Base-by-base conservation (phyloP, 2,797 vertebrate species). In the Eidolon dupreanum region DNA sequence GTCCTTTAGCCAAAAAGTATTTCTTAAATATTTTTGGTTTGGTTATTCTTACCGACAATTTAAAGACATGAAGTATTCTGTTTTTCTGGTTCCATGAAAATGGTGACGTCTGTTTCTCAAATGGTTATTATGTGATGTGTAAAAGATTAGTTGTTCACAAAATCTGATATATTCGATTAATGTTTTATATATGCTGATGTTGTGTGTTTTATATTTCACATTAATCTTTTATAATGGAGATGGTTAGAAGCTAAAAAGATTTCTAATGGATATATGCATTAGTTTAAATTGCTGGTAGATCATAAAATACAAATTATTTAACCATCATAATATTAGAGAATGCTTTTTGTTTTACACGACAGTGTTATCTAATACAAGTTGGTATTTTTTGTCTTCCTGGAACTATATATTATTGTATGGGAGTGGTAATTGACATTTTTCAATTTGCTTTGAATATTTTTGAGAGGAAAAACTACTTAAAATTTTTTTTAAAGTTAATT, bases 1-100 rank as follows among this genome's bases (percentile, higher is more conserved):
- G 61, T 94, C 38, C n/a, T 94, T 93, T 73, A 16, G 31, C 51
- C n/a, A 24, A 89, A 96, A 95, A 19, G 65, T 26, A 84, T 46
- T 86, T 79, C 63, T 66, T 65, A 66, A 88, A 74, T 88, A 33
- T 31, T 87, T 90, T 83, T 85, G 10, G 7, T 90, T 20, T 59
- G 17, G 15, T n/a, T 88, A 2, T 75, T 94, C 22, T 77, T 53
- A 41, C 13, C 51, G 6, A 31, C 82, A 43, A 81, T 71, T 88
- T 85, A 83, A 86, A 74, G 53, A 94, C 16, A 43, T 49, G 55
- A 81, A 94, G 16, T 93, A 57, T 88, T 78, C 8, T 90, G 1
- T 74, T 91, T 89, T 88, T 65, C 53, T 88, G 57, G 17, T 94
- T 61, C 65, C 8, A 65, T 94, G 49, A 85, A 88, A 90, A 77